Base-by-base conservation (phyloP, 1,140 invertebrate genomes). In the Ceratina japonica region DNA sequence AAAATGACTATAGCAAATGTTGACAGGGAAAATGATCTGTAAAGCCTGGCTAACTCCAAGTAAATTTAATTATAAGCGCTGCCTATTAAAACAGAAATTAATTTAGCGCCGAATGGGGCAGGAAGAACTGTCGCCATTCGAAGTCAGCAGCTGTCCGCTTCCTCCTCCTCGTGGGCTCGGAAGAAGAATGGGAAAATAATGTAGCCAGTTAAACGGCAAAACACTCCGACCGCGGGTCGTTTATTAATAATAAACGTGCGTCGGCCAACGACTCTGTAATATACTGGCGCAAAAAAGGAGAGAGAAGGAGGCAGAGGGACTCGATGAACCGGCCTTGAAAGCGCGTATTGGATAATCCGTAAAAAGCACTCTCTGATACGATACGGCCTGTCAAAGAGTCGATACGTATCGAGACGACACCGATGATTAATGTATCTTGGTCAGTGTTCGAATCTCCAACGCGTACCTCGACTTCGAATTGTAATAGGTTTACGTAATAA, bases 41-140 rank as follows among this genome's bases (percentile, higher is more conserved):
- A 44, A 0, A 10, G 5, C 0, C 5, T 7, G 37, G 5, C 0
- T 44, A 44, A 44, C 37, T 44, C 37, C 82, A 80, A 82, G 65
- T 84, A 52, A 44, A 49, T 66, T 63, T 84, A 88, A 87, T 83
- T 86, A 84, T 65, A 44, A 44, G 5, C 37, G 3, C 37, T 44
- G 79, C 79, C 75, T 82, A 78, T 80, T 63, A 68, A 82, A 49
- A 63, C 51, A 52, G 63, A 63, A 59, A 63, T 52, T 81, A 80
- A 81, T 78, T 68, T 75, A 27, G 22, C 27, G 24, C 68, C 15
- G 58, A 64, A 64, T 20, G 4, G 13, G 22, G 13, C 10, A 44
- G 22, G 2, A 24, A 15, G 16, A 69, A 70, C 51, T 56, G 18
- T 69, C 10, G 8, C 31, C 20, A 75, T 78, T 85, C 37, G 66